Base-by-base conservation (phyloP, 2,113 vertebrate species). In the Pygoscelis adeliae region DNA sequence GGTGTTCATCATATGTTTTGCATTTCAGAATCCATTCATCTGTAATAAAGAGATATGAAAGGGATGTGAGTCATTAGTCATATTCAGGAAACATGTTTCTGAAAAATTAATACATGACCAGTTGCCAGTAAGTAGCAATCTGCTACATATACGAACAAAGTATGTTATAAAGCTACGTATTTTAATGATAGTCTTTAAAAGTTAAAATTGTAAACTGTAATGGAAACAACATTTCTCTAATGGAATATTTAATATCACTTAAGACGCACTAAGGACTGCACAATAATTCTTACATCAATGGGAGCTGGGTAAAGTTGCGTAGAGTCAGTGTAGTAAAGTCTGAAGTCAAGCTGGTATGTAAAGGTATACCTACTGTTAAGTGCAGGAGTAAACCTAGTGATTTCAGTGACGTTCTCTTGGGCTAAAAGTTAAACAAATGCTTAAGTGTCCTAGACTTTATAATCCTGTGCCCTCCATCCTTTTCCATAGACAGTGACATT, bases 81-180 rank as follows among this genome's bases (percentile, higher is more conserved):
- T 84, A 93, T 38, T 90, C 91, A 94, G 82, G 89, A 97, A 97
- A 90, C 87, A 78, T 22, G 62, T 96, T 94, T 96, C 90, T 94
- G 88, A 96, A 96, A 95, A 85, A 94, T 88, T 88, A 95, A 96
- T 96, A 96, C 38, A 69, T 79, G 95, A 92, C 90, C 59, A 83
- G 80, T 96, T 95, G 87, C 93, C 94, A 96, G 74, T 82, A 96
- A 97, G 52, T 56, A 93, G 72, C 94, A 97, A 96, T 93, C 94
- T 96, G 94, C 90, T 93, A 80, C 72, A 71, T 90, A 94, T 40
- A 91, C 50, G 18, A 50, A 92, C 73, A 70, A 94, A 91, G 65
- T 93, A 90, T 62, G 32, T 76, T 94, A 72, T 89, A 58, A 86
- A 90, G 66, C 83, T 95, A 73, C 30, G 5, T 90, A 86, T 95